Evolutionary conservation across 2,888 invertebrate genomes (phyloP).

Genomic region (Terebella lapidaria): DNA sequence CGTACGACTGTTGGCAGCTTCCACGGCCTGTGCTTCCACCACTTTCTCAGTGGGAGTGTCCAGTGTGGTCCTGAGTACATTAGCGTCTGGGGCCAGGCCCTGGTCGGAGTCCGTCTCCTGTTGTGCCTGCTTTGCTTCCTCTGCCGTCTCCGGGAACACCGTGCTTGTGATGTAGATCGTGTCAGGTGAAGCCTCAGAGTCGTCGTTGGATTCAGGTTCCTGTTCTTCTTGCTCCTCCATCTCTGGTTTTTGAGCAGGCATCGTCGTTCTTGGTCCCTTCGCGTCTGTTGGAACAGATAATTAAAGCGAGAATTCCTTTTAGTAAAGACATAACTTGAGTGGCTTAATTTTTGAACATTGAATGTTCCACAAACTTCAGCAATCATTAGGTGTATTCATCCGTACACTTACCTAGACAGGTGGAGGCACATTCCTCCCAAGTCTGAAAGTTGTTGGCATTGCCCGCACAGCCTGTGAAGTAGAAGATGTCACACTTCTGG

Average conservation of each 20-base stretch:
- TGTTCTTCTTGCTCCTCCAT: neutral
- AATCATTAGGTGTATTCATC: too few species aligned
- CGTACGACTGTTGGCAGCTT: too few species aligned
- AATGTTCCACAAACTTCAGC: too few species aligned
- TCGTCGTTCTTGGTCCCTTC: neutral
- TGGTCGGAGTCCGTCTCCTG: neutral
- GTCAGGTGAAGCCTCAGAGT: neutral
- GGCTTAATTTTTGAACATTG: too few species aligned
- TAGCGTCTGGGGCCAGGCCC: too few species aligned
- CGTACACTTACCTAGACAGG: constrained; percentile 3
- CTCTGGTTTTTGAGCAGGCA: neutral
- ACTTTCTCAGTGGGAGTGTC: too few species aligned
- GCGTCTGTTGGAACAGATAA: too few species aligned
- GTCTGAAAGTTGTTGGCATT: constrained; percentile 4
- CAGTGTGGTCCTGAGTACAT: too few species aligned
- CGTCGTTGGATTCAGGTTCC: neutral
- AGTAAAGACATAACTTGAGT: too few species aligned
- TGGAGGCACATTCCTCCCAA: neutral
- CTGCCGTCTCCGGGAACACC: neutral
- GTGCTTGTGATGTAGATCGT: neutral
- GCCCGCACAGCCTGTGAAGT: constrained; percentile 1
- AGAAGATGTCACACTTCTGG: neutral
- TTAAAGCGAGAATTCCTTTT: too few species aligned
- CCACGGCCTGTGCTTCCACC: too few species aligned
- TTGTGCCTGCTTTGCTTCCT: neutral